phyloP scores from a whole-genome alignment of 2,888 invertebrate species.

The Sesamia inferens region DNA sequence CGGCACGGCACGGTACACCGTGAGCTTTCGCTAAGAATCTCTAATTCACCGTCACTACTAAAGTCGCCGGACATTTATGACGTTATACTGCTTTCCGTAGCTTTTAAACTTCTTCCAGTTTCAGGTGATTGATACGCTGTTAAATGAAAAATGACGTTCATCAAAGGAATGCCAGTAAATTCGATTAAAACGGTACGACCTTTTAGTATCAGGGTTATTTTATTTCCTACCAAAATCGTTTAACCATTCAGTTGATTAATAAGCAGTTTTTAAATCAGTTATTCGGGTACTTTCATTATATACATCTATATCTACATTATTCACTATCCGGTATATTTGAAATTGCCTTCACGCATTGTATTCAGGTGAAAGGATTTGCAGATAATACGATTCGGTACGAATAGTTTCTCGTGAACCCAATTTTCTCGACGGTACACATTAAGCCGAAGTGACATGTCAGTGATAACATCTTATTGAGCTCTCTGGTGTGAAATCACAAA shows the following conservation, averaged over 20 bases:
- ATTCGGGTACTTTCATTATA: no score
- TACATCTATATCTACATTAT: constrained; percentile 3
- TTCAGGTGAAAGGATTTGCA: constrained; percentile 46
- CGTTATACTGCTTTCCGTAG: constrained; percentile 32
- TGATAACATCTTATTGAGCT: constrained; percentile 41
- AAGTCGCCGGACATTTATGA: constrained; percentile 47
- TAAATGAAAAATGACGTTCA: constrained; percentile 25
- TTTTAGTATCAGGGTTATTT: neutral
- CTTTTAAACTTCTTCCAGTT: constrained; percentile 37
- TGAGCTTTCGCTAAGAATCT: constrained; percentile 57
- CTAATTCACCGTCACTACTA: constrained; percentile 65
- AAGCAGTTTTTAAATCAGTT: no score
- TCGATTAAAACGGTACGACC: constrained; percentile 4
- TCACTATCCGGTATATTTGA: constrained; percentile 35
- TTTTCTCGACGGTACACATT: constrained; percentile 56
- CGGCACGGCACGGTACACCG: constrained; percentile 52
- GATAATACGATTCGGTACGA: constrained; percentile 53
- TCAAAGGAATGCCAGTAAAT: constrained; percentile 20
- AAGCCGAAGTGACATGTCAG: constrained; percentile 54
- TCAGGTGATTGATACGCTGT: constrained; percentile 26
- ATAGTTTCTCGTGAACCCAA: constrained; percentile 54
- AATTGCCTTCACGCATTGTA: constrained; percentile 48
- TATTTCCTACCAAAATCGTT: constrained; percentile 3
- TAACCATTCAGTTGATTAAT: neutral
- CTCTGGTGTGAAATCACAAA: constrained; percentile 35